Percentiles rank a stretch among this genome's conserved stretches.
Evolutionary conservation across 2,888 invertebrate genomes (phyloP).

Genomic region (Orchesellides sinensis): DNA sequence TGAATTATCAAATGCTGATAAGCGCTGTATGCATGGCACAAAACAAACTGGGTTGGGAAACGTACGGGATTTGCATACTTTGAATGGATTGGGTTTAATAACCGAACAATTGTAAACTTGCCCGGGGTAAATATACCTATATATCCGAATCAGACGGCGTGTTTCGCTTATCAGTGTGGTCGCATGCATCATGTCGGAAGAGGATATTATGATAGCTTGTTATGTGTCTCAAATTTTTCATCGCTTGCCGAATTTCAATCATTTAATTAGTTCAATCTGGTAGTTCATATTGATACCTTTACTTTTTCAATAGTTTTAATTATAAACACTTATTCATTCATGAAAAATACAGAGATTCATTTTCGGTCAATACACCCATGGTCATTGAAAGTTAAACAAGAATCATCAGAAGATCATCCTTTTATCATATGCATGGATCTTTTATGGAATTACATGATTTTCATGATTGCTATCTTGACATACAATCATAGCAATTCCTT

Average conservation of each 20-base stretch:
- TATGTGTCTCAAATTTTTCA: background rate
- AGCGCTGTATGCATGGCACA: background rate
- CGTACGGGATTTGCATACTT: constrained; percentile 37
- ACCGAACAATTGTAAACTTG: constrained; percentile 32
- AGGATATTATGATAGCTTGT: background rate
- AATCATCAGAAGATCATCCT: constrained; percentile 1
- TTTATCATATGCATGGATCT: no score
- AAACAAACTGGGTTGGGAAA: constrained; percentile 32
- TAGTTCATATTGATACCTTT: background rate
- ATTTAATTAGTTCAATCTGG: background rate
- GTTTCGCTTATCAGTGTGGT: background rate
- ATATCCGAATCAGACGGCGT: no score
- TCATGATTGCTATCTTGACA: background rate
- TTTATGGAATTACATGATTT: background rate
- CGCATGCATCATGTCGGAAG: constrained; percentile 38
- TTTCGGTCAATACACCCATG: constrained; percentile 38
- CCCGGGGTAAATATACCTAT: background rate
- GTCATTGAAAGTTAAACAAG: background rate
- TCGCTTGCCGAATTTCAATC: no score
- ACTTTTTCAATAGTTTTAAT: no score
- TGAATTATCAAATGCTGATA: background rate
- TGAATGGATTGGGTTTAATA: constrained; percentile 54
- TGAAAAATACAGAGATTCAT: no score
- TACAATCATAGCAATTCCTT: background rate
- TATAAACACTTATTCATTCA: no score